Evolutionary conservation across 2,888 invertebrate genomes (phyloP).

Genomic region (Nemotelus pantherinus): DNA sequence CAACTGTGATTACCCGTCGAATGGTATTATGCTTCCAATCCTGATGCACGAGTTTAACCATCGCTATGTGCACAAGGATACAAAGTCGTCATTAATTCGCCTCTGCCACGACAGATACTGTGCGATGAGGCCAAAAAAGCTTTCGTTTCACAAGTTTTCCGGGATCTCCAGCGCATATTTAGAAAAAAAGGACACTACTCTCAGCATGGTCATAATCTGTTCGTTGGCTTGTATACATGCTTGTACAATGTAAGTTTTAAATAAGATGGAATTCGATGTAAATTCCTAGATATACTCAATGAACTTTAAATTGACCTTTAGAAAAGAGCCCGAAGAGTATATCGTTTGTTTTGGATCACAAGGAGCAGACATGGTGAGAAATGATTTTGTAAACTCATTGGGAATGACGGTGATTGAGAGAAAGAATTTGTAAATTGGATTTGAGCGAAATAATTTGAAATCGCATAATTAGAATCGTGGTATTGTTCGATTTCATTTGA

Average conservation of each 20-base stretch:
- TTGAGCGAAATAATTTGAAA: too few relatives aligned
- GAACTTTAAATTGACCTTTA: conserved; percentile 25
- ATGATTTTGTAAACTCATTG: too few relatives aligned
- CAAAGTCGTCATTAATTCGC: conserved; percentile 7
- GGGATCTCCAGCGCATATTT: conserved; percentile 1
- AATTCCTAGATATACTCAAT: conserved; percentile 20
- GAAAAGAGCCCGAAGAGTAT: not conserved
- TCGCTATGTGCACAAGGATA: not conserved
- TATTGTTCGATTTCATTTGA: too few relatives aligned
- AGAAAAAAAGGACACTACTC: not conserved
- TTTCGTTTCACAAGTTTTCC: conserved; percentile 12
- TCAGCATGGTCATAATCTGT: not conserved
- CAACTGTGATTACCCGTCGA: conserved; percentile 3
- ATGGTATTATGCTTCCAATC: not conserved
- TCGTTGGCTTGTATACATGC: not conserved
- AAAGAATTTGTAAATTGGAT: too few relatives aligned
- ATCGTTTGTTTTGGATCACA: not conserved
- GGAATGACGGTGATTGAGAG: too few relatives aligned
- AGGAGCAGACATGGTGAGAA: not conserved
- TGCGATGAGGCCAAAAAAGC: not conserved
- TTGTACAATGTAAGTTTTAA: conserved; percentile 2
- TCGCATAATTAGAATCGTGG: too few relatives aligned
- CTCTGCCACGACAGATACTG: not conserved
- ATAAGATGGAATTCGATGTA: conserved; percentile 32
- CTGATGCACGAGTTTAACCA: conserved; percentile 1